A percentile compares a stretch with the other conserved stretches of the same genome.
phyloP scores from a whole-genome alignment of 1,140 invertebrate genomes.

The Frieseomelitta varia region DNA sequence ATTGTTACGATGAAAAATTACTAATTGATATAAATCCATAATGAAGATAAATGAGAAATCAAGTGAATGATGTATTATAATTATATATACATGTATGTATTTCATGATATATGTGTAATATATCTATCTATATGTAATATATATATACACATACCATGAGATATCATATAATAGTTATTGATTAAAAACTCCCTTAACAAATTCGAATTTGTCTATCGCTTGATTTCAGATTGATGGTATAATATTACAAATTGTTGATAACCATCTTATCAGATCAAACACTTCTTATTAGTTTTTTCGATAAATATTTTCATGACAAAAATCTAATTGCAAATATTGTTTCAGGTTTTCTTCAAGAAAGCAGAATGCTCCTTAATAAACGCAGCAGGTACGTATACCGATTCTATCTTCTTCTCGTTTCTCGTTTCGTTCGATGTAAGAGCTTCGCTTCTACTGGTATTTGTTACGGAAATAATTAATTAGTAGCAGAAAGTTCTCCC shows the following conservation, averaged over 20 bases:
- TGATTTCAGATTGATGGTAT: not conserved
- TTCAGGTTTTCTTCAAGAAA: not conserved
- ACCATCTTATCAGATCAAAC: not conserved
- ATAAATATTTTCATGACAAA: not conserved
- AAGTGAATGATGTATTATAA: not conserved
- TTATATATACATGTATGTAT: not conserved
- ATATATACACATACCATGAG: too few relatives aligned
- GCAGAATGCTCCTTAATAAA: not conserved
- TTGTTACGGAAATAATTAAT: conserved; percentile 73
- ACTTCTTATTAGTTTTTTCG: not conserved
- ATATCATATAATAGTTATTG: too few relatives aligned
- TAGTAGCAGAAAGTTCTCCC: conserved; percentile 58
- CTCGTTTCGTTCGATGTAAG: conserved; percentile 34
- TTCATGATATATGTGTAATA: not conserved
- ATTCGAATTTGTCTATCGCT: not conserved
- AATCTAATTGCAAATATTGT: not conserved
- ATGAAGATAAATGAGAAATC: not conserved
- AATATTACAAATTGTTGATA: not conserved
- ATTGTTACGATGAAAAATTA: not conserved
- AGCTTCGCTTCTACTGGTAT: conserved; percentile 53
- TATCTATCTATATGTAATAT: not conserved
- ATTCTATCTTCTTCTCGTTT: not conserved
- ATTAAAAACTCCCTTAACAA: too few relatives aligned
- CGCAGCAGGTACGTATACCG: not conserved
- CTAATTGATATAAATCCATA: not conserved